Conservation (phyloP, 1,140 invertebrate genomes). For the Brachionus plicatilis region DNA sequence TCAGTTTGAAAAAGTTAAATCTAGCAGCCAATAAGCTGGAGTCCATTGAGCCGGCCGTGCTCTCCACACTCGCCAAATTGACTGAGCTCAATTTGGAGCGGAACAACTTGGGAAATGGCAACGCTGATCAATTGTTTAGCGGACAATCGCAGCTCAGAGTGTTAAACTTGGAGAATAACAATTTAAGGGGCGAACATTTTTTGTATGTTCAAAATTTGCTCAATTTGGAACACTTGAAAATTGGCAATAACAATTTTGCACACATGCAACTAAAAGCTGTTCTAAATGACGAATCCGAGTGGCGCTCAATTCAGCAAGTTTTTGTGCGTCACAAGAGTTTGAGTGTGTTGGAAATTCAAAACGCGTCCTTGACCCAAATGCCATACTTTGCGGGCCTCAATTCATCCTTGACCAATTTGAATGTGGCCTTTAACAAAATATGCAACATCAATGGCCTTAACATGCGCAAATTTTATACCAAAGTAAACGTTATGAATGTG, state of each 20-base stretch:
- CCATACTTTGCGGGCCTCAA: background rate
- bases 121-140: background rate
- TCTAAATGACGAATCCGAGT: background rate
- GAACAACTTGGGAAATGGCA: background rate
- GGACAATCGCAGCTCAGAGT: background rate
- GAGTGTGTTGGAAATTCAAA: background rate
- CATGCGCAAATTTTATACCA: background rate
- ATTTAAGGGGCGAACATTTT: background rate
- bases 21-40: slow-evolving; percentile 6
- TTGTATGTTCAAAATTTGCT: background rate
- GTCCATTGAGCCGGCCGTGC: background rate
- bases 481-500: background rate
- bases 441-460: slow-evolving; percentile 12
- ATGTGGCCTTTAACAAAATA: background rate
- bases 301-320: background rate
- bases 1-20: slow-evolving; percentile 37
- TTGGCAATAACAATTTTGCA: slow-evolving; percentile 30
- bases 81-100: background rate
- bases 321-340: background rate
- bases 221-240: slow-evolving; percentile 6
- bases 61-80: background rate
- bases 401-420: background rate
- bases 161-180: slow-evolving; percentile 2
- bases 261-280: background rate
- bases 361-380: background rate